Conservation (phyloP, 2,797 vertebrate species). For the Acipenser transmontanus region DNA sequence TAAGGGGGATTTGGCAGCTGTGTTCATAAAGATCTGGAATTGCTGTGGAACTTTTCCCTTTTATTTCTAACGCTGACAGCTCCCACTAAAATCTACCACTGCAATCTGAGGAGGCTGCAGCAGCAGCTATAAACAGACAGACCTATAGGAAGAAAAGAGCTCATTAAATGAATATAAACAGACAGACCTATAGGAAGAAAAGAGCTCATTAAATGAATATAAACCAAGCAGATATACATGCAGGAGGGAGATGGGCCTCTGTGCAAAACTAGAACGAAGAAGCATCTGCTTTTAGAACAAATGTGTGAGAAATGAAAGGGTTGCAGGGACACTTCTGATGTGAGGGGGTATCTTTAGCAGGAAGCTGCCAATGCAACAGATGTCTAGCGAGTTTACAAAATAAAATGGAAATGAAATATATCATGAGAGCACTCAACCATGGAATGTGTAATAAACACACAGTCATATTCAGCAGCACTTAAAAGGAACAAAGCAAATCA, state of each 20-base stretch:
- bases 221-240: neutral
- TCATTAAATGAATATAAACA: neutral
- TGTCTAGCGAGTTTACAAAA: too few relatives aligned
- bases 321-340: too few relatives aligned
- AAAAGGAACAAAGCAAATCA: too few relatives aligned
- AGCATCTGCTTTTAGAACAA: neutral
- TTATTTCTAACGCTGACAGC: neutral
- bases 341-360: too few relatives aligned
- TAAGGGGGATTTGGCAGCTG: slow-evolving; percentile 20
- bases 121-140: neutral
- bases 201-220: neutral
- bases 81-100: neutral
- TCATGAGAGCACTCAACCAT: too few relatives aligned
- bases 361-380: too few relatives aligned
- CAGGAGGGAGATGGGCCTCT: neutral
- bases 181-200: neutral
- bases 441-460: too few relatives aligned
- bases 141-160: neutral
- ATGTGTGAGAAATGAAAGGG: neutral
- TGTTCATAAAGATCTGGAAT: slow-evolving; percentile 9
- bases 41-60: slow-evolving; percentile 6
- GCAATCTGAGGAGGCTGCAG: neutral
- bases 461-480: too few relatives aligned
- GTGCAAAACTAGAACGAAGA: neutral
- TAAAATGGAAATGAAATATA: too few relatives aligned